Percentiles rank a stretch among this genome's conserved stretches.
phyloP scores from a whole-genome alignment of 2,113 vertebrate genomes.

The Fregata magnificens region DNA sequence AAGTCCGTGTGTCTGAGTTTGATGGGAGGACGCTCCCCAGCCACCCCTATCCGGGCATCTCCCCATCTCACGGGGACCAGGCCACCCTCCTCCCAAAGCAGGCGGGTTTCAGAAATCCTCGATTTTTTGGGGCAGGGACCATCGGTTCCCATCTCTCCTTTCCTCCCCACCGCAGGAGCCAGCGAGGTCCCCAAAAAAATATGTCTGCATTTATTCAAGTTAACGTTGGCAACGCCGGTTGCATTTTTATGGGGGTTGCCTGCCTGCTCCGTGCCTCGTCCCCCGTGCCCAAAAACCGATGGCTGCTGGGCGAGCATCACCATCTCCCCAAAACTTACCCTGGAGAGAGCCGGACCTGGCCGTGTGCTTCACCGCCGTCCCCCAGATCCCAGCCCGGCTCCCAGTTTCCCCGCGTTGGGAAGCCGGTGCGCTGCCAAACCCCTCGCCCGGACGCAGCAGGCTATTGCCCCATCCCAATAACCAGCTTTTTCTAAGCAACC shows the following conservation, averaged over 20 bases:
- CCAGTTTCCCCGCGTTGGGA: rapidly evolving
- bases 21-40: neutral
- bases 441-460: rapidly evolving
- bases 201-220: no score
- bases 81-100: neutral
- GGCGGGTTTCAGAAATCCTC: neutral
- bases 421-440: rapidly evolving
- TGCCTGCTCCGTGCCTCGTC: neutral
- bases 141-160: no score
- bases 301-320: rapidly evolving
- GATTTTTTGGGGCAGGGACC: neutral
- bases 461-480: neutral
- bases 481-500: neutral
- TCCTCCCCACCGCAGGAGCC: no score
- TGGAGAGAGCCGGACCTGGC: rapidly evolving
- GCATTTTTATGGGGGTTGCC: neutral
- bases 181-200: neutral
- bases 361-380: rapidly evolving
- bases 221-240: no score
- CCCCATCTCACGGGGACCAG: neutral
- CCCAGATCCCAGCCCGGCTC: neutral
- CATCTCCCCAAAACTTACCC: neutral
- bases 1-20: rapidly evolving
- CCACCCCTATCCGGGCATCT: neutral
- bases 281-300: rapidly evolving